Evolutionary conservation across 2,888 invertebrate species (phyloP).

Genomic region (Ypsolopha scabrella): DNA sequence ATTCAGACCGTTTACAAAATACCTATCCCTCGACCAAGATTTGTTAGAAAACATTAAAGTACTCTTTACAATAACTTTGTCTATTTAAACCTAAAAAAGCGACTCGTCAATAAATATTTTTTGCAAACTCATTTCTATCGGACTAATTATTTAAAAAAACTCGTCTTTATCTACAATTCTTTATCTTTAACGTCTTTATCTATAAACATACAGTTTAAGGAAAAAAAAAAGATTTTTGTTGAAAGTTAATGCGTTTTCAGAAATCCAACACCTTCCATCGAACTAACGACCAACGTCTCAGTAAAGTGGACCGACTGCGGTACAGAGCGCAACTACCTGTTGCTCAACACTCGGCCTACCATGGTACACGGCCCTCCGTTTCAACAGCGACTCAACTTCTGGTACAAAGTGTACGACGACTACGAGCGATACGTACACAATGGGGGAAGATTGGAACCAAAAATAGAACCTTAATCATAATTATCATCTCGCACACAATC

Average conservation of each 20-base stretch:
- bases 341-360: conserved; percentile 16
- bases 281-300: not conserved
- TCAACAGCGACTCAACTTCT: conserved; percentile 15
- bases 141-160: no score
- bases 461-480: not conserved
- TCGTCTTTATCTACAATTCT: no score
- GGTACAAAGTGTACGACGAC: conserved; percentile 18
- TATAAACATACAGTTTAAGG: no score
- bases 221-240: not conserved
- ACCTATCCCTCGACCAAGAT: no score
- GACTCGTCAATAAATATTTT: no score
- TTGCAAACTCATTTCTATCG: no score
- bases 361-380: conserved; percentile 3
- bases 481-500: no score
- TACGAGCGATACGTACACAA: conserved; percentile 14
- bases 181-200: no score
- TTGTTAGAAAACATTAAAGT: no score
- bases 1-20: no score
- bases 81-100: no score
- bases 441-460: conserved; percentile 11
- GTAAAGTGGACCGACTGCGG: conserved; percentile 8
- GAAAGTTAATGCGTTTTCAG: conserved; percentile 8
- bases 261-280: conserved; percentile 14
- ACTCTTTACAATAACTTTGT: no score
- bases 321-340: conserved; percentile 12